Conservation (phyloP, 2,888 invertebrate genomes). For the Chelonus formosanus region DNA sequence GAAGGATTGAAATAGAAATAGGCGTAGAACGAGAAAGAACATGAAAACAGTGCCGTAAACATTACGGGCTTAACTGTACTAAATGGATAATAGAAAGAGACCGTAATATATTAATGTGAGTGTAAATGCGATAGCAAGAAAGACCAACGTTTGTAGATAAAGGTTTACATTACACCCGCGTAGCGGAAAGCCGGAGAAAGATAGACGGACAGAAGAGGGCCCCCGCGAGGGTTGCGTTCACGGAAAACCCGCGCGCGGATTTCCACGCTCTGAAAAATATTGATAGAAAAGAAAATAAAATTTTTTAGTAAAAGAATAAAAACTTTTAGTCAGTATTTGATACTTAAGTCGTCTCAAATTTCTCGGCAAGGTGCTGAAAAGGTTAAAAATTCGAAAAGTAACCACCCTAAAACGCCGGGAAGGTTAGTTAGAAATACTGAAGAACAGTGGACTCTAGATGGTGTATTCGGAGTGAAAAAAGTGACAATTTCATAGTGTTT, state of each 20-base stretch:
- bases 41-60: constrained; percentile 51
- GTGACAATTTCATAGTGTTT: constrained; percentile 43
- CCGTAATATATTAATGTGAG: not conserved
- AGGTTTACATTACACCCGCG: constrained; percentile 35
- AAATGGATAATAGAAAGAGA: constrained; percentile 26
- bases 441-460: constrained; percentile 33
- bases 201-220: constrained; percentile 20
- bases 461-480: constrained; percentile 36
- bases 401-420: constrained; percentile 35
- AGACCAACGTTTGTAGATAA: constrained; percentile 14
- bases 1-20: constrained; percentile 38
- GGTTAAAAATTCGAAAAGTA: constrained; percentile 8
- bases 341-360: not conserved
- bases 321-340: not conserved
- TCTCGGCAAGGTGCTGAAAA: not conserved
- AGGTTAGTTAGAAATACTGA: constrained; percentile 48
- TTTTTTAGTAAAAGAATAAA: not conserved
- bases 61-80: constrained; percentile 50
- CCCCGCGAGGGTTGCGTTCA: constrained; percentile 41
- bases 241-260: constrained; percentile 40
- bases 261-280: constrained; percentile 29
- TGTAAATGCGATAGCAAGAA: constrained; percentile 7
- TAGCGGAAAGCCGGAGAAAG: constrained; percentile 30
- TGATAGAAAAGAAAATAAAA: constrained; percentile 2
- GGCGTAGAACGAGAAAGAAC: constrained; percentile 8